Percentiles rank a stretch among this genome's conserved stretches.
phyloP scores from a whole-genome alignment of 2,888 invertebrate species.

The Augiades crinisus region DNA sequence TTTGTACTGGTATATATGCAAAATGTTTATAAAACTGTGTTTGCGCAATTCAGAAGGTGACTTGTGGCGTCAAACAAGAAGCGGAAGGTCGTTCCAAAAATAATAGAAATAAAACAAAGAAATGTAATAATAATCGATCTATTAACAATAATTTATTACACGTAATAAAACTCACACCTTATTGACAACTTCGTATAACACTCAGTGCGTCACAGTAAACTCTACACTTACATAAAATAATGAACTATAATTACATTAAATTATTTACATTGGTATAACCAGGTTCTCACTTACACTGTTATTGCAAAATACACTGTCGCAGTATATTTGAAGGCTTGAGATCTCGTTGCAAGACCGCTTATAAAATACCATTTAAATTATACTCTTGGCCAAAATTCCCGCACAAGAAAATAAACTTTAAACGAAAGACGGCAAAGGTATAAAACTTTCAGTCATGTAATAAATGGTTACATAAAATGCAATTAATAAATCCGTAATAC shows the following conservation, averaged over 20 bases:
- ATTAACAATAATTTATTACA: conserved; percentile 80
- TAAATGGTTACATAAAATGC: too few species aligned
- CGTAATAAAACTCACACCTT: conserved; percentile 68
- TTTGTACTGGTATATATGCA: too few species aligned
- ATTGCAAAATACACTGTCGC: conserved; percentile 34
- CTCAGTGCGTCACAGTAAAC: conserved; percentile 52
- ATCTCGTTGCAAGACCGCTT: conserved; percentile 29
- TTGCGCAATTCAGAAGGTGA: too few species aligned
- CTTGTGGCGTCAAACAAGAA: too few species aligned
- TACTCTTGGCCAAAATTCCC: conserved; percentile 25
- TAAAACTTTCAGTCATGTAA: too few species aligned
- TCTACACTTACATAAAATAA: conserved; percentile 48
- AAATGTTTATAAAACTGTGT: too few species aligned
- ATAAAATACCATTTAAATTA: conserved; percentile 19
- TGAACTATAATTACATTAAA: conserved; percentile 50
- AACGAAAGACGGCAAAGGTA: too few species aligned
- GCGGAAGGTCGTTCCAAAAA: too few species aligned
- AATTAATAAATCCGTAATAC: too few species aligned
- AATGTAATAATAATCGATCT: conserved; percentile 71
- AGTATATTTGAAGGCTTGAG: conserved; percentile 23
- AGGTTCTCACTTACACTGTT: conserved; percentile 38
- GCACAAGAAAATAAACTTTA: conserved; percentile 23
- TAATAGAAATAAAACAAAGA: background rate
- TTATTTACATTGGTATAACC: conserved; percentile 63
- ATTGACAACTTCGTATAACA: conserved; percentile 55